A percentile compares a stretch with the other conserved stretches of the same genome.
phyloP scores from a whole-genome alignment of 2,797 vertebrate species.

The Gorsachius magnificus region DNA sequence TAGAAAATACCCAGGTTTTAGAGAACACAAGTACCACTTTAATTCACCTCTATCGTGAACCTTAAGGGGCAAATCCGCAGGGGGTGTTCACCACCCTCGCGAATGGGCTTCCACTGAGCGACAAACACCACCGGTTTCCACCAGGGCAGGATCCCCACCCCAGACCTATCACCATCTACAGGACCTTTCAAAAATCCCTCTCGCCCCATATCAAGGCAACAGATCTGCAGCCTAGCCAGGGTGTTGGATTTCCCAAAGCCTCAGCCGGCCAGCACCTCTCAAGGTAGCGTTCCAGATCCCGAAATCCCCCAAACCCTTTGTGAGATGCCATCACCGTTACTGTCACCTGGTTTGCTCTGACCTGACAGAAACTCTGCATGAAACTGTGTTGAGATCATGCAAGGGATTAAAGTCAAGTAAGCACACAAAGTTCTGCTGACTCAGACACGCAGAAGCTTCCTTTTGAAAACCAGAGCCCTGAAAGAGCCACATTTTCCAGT shows the following conservation, averaged over 20 bases:
- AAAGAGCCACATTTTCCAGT: background rate
- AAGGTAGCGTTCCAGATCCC: background rate
- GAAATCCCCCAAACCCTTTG: rapidly evolving
- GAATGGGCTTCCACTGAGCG: background rate
- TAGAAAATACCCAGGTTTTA: background rate
- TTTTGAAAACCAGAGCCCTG: background rate
- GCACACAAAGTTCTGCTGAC: constrained; percentile 9
- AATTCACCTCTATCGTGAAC: background rate
- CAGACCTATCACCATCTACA: background rate
- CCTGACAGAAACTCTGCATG: background rate
- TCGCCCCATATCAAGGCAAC: background rate
- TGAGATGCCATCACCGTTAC: background rate
- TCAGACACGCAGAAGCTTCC: background rate
- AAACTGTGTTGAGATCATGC: background rate
- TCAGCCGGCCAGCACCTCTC: background rate
- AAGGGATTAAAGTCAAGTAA: background rate
- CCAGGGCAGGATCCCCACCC: background rate
- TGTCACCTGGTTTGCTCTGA: background rate
- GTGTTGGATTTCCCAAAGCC: background rate
- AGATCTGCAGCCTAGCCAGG: background rate
- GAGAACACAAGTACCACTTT: background rate
- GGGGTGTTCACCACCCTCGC: background rate
- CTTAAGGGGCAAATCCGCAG: background rate
- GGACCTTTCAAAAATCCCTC: background rate
- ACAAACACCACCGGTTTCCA: background rate